Base-by-base conservation (phyloP, 35 echinoderm and acorn worm species). In the Lytechinus variegatus region DNA sequence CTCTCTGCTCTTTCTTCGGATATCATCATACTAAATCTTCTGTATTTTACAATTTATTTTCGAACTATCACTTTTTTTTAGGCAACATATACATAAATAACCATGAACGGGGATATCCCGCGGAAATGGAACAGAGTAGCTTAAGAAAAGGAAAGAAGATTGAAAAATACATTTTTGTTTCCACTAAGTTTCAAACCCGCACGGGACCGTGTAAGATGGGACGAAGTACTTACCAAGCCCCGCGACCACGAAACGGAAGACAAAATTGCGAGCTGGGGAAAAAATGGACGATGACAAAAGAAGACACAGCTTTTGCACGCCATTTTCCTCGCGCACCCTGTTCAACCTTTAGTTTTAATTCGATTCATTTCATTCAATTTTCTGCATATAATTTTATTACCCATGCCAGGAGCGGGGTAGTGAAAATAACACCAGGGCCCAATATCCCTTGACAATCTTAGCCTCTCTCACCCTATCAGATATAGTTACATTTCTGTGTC, bases 351-450 rank as follows among this genome's bases (percentile, higher is more conserved):
- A 90, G 13, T 90, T 90, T 79, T 90, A 54, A 90, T 90, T 90
- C 88, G 52, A 90, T 90, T 90, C 88, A 90, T 90, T 90, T 54
- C 88, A 90, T 90, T 90, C 88, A 90, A 90, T 90, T 79, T 90
- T 90, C 88, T 28, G 88, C 16, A 90, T 90, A 90, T 90, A 90
- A 90, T 90, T 90, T 90, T 90, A 90, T 90, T 90, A 90, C 88
- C n/a, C 52, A 12, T 90, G 88, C 88, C 52, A 44, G 29, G 29
- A 90, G 88, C 27, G 28, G 27, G 27, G 28, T 52, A 8, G 28
- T 90, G 88, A 90, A 90, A 90, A 90, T 90, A 90, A 90, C 52
- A 90, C 88, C 28, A 90, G 88, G 88, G 88, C 88, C 88, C 88
- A 44, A 16, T 54, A 5, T 90, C 88, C 88, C 88, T 12, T 14